Percentiles rank a stretch among this genome's conserved stretches.
Conservation (phyloP, 2,888 invertebrate genomes). For the Ctena decussata region DNA sequence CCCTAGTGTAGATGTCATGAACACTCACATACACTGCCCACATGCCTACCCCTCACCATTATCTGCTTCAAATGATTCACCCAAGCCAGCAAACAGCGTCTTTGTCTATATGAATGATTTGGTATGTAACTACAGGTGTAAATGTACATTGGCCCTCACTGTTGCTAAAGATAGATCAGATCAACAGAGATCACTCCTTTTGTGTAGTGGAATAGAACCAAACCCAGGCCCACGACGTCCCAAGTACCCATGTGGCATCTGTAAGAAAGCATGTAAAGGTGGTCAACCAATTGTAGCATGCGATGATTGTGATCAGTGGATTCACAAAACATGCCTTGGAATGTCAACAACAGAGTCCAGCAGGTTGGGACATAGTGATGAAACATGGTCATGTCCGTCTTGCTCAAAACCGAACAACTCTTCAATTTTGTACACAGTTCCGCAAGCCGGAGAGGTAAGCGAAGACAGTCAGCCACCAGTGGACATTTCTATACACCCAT, state of each 20-base stretch:
- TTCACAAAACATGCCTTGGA: slow-evolving; percentile 32
- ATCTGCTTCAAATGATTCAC: background rate
- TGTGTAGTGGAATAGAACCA: slow-evolving; percentile 30
- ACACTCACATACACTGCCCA: background rate
- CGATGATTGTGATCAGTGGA: slow-evolving; percentile 51
- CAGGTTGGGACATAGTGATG: slow-evolving; percentile 25
- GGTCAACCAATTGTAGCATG: slow-evolving; percentile 20
- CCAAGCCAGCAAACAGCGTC: too few relatives aligned
- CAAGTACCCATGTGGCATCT: slow-evolving; percentile 33
- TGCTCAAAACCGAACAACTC: slow-evolving; percentile 40
- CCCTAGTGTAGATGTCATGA: background rate
- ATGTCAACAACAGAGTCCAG: slow-evolving; percentile 33
- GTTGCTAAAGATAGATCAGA: background rate
- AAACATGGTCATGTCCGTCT: slow-evolving; percentile 35
- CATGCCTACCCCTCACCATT: background rate
- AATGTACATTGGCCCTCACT: background rate
- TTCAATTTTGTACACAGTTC: slow-evolving; percentile 5
- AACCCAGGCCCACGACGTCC: slow-evolving; percentile 42
- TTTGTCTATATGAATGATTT: background rate
- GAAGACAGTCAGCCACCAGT: background rate
- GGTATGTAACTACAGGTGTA: background rate
- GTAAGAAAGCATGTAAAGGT: slow-evolving; percentile 16
- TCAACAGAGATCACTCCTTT: background rate
- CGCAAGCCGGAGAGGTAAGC: background rate
- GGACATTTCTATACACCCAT: background rate